phyloP scores from a whole-genome alignment of 1,140 invertebrate species.

The Bombus breviceps region DNA sequence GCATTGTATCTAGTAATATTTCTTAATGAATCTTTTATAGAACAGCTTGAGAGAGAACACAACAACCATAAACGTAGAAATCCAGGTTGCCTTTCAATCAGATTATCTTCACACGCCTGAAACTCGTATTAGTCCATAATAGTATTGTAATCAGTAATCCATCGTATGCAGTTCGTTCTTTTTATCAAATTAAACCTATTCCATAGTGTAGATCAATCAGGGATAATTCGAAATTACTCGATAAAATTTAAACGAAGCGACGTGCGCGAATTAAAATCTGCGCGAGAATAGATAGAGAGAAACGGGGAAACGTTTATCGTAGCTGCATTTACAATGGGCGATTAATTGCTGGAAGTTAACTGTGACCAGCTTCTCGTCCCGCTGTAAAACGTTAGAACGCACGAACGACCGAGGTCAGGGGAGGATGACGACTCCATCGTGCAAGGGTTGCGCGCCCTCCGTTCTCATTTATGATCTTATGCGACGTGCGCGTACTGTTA shows the following conservation, averaged over 20 bases:
- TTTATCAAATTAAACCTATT: too few species aligned
- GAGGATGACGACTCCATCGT: conserved; percentile 74
- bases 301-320: neutral
- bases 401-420: conserved; percentile 54
- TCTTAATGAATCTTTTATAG: too few species aligned
- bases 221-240: neutral
- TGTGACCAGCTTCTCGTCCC: conserved; percentile 3
- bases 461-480: conserved; percentile 78
- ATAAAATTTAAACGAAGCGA: neutral
- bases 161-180: too few species aligned
- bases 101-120: too few species aligned
- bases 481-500: conserved; percentile 76
- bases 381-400: neutral
- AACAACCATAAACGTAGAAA: too few species aligned
- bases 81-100: too few species aligned
- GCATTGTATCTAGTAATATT: too few species aligned
- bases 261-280: neutral
- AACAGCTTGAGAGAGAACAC: too few species aligned
- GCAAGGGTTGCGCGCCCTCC: conserved; percentile 64
- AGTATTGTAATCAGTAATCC: neutral
- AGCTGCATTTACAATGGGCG: conserved; percentile 33
- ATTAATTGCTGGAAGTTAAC: conserved; percentile 33
- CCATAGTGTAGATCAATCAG: neutral
- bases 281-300: neutral
- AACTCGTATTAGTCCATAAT: too few species aligned